These are phyloP conservation scores for Limnodromus scolopaceus DNA, from an alignment of 2,797 vertebrate species.

Conservation along the genomic window DNA sequence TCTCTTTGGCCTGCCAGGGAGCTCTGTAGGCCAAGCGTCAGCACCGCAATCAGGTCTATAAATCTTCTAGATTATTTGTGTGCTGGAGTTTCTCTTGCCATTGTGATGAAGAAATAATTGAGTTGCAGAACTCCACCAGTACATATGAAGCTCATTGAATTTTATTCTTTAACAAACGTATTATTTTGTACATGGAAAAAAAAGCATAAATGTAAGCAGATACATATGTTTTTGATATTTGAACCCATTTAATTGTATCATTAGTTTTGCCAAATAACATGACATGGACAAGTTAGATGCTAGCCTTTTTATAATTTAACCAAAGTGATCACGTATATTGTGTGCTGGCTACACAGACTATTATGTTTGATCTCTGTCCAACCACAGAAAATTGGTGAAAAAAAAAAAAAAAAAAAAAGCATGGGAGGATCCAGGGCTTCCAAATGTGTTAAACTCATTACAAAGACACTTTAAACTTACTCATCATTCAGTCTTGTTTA, in stretches of 20 bases:
- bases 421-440: neutral
- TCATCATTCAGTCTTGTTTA: neutral
- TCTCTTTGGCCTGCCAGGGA: neutral
- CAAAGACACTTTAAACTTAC: neutral
- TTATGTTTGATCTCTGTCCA: constrained; percentile 7
- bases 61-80: constrained; percentile 62
- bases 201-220: constrained; percentile 26
- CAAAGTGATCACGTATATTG: neutral
- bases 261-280: constrained; percentile 54
- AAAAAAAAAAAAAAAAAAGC: neutral
- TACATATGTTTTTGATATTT: constrained; percentile 42
- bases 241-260: constrained; percentile 24
- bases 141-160: constrained; percentile 37
- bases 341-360: neutral
- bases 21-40: neutral
- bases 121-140: constrained; percentile 30
- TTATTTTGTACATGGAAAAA: constrained; percentile 36
- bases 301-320: constrained; percentile 34
- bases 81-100: constrained; percentile 66
- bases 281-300: constrained; percentile 41
- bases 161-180: constrained; percentile 6
- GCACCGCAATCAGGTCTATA: constrained; percentile 27
- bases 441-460: constrained; percentile 15
- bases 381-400: neutral
- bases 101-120: constrained; percentile 73